phyloP scores from a whole-genome alignment of 2,888 invertebrate species.

The Vesta saturnalis region DNA sequence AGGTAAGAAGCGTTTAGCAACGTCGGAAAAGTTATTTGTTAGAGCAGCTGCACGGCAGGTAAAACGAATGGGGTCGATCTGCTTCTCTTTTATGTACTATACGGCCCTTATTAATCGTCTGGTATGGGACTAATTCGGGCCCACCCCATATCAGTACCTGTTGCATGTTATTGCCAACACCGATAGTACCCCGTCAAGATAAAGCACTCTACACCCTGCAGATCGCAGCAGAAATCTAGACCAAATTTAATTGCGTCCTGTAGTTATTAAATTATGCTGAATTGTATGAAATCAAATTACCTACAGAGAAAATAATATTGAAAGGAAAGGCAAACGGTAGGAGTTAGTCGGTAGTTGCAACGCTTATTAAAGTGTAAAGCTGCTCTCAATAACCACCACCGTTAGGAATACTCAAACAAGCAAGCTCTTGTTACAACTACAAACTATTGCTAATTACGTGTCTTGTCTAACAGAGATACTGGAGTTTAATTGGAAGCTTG shows the following conservation, averaged over 20 bases:
- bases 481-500: constrained; percentile 41
- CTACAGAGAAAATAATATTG: not conserved
- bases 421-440: constrained; percentile 38
- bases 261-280: constrained; percentile 38
- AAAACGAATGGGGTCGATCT: constrained; percentile 34
- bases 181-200: constrained; percentile 39
- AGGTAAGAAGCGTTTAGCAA: constrained; percentile 40
- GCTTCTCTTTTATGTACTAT: constrained; percentile 34
- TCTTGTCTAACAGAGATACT: constrained; percentile 41
- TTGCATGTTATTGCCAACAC: constrained; percentile 37
- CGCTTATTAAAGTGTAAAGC: constrained; percentile 24
- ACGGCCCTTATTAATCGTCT: constrained; percentile 37
- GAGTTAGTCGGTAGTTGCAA: constrained; percentile 18
- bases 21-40: constrained; percentile 33
- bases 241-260: constrained; percentile 38
- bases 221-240: constrained; percentile 39
- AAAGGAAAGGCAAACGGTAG: not conserved
- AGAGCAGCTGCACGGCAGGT: constrained; percentile 34
- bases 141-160: constrained; percentile 41
- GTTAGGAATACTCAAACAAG: constrained; percentile 32
- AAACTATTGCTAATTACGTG: constrained; percentile 42
- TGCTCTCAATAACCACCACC: constrained; percentile 28
- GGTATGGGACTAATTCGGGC: constrained; percentile 35
- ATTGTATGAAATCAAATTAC: not conserved
- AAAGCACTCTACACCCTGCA: constrained; percentile 40